Percentiles rank a stretch among this genome's conserved stretches.
Evolutionary conservation across 2,113 vertebrate species (phyloP).

Genomic region (Chinchilla lanigera): DNA sequence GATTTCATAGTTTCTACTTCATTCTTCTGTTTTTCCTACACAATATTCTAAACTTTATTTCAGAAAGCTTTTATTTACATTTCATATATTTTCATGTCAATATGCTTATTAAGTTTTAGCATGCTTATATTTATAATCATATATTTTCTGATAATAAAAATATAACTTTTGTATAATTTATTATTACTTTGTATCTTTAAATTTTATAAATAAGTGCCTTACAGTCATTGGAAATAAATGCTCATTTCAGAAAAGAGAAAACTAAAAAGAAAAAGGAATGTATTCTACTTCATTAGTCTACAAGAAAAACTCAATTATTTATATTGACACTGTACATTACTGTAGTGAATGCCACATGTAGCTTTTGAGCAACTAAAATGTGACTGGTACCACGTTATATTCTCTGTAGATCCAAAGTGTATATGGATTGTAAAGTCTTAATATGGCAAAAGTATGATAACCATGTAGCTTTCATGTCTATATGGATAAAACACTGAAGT

Average conservation of each 20-base stretch:
- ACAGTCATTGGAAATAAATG: not conserved
- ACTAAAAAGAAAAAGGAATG: not conserved
- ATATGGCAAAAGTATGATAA: not conserved
- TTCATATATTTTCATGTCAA: not conserved
- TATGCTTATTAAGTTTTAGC: not conserved
- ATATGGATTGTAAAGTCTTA: not conserved
- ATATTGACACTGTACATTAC: not conserved
- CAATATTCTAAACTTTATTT: not conserved
- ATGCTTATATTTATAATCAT: not conserved
- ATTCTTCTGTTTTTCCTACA: not conserved
- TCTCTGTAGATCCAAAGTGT: not conserved
- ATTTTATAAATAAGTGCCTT: not conserved
- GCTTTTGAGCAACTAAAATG: not conserved
- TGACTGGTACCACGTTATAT: not conserved
- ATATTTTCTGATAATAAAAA: not conserved
- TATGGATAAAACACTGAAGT: not conserved
- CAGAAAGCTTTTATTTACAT: not conserved
- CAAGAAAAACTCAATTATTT: not conserved
- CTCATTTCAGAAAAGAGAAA: not conserved
- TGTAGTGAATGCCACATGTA: not conserved
- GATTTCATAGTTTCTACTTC: not conserved
- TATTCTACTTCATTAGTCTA: not conserved
- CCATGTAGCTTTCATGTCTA: not conserved
- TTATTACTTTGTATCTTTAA: not conserved
- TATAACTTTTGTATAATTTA: not conserved